phyloP scores from a whole-genome alignment of 1,140 invertebrate species.

The Piezodorus guildinii region DNA sequence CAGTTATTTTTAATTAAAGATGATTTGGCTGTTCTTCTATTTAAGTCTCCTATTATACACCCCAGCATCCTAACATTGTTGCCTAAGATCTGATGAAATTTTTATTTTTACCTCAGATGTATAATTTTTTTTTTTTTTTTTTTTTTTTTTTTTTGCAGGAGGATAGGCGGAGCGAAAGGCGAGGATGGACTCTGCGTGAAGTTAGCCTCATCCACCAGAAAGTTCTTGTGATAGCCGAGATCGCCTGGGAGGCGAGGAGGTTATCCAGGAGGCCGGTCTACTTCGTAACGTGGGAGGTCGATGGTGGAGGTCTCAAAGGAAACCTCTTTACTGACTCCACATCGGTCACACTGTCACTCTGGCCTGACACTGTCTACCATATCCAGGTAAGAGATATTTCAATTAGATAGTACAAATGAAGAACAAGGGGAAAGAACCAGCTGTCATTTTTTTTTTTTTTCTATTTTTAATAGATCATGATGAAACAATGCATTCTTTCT shows the following conservation, averaged over 20 bases:
- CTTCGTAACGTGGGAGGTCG: slow-evolving; percentile 71
- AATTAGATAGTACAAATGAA: no score
- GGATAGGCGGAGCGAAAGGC: slow-evolving; percentile 3
- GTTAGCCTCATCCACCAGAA: slow-evolving; percentile 56
- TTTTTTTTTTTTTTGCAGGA: slow-evolving; percentile 14
- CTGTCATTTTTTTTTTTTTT: no score
- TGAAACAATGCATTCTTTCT: no score
- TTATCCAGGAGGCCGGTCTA: slow-evolving; percentile 43
- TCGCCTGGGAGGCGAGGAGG: slow-evolving; percentile 58
- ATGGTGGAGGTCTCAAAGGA: slow-evolving; percentile 67
- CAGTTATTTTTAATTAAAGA: no score
- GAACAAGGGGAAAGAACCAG: no score
- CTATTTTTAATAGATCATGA: no score
- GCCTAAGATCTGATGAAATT: no score
- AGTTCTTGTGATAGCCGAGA: slow-evolving; percentile 59
- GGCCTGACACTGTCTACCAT: slow-evolving; percentile 67
- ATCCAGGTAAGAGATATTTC: slow-evolving; percentile 46
- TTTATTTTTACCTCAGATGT: no score
- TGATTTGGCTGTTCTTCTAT: no score
- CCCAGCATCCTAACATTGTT: no score
- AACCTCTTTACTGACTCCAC: slow-evolving; percentile 71
- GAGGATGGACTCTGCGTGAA: slow-evolving; percentile 47
- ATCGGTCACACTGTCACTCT: slow-evolving; percentile 59
- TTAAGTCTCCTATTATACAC: no score
- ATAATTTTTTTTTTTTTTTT: no score